Percentiles rank a stretch among this genome's conserved stretches.
Evolutionary conservation across 2,888 invertebrate genomes (phyloP).

Genomic region (Brachypalpus laphriformis): DNA sequence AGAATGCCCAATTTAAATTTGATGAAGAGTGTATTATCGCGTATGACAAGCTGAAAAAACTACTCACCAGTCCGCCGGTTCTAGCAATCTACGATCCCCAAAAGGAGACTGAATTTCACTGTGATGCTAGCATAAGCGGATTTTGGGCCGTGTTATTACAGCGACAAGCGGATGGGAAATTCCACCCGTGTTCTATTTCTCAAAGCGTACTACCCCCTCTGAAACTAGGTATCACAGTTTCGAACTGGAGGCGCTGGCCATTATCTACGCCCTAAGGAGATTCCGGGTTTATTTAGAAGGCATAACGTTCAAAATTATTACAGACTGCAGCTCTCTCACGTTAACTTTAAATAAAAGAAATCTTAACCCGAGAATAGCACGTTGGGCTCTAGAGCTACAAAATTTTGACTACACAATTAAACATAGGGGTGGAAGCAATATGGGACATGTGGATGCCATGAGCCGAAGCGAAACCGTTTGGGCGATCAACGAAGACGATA

Average conservation of each 20-base stretch:
- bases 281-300: conserved; percentile 70
- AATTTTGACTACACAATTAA: no score
- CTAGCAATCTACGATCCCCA: background rate
- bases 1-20: background rate
- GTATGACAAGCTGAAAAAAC: background rate
- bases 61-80: background rate
- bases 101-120: no score
- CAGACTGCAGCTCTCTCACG: no score
- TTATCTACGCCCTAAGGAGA: conserved; percentile 74
- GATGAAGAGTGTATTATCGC: background rate
- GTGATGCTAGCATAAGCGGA: background rate
- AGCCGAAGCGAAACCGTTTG: background rate
- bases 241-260: conserved; percentile 43
- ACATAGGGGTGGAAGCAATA: no score
- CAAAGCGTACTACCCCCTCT: no score
- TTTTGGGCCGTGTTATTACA: background rate
- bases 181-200: background rate
- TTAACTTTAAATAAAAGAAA: no score
- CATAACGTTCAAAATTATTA: conserved; percentile 25
- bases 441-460: no score
- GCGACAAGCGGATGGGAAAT: no score
- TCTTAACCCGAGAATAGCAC: no score
- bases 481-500: background rate
- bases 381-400: no score
- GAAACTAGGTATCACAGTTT: no score